Evolutionary conservation across 2,888 invertebrate genomes (phyloP), one percentile per base, ranked within the genome.

Genomic region (Sussaba pulchella): DNA sequence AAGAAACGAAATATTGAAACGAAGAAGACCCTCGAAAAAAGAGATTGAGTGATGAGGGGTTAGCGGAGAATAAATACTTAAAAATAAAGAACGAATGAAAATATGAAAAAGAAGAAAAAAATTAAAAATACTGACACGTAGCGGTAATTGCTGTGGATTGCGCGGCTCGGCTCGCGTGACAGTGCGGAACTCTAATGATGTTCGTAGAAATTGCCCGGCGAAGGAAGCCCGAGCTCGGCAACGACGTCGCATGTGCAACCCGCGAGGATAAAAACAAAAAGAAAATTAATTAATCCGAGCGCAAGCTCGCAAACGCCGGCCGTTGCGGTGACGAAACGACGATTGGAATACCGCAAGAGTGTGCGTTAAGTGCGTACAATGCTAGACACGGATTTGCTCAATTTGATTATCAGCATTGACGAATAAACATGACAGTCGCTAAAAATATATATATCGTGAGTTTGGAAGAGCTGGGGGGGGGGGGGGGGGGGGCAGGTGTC

Each of bases 131-230:
- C 12, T 31, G n/a, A 54, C 19, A n/a, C 66, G 57, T 59, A 45
- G 19, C 70, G 63, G 70, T 76, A 76, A 76, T 76, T 76, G 76
- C 76, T 70, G 70, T 61, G 70, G 12, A 69, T 54, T 14, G 69
- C 69, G 67, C 75, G 74, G 54, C 39, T 52, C 39, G 61, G 47
- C 21, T 52, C 26, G 64, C 64, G 63, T 73, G 73, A 73, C 64
- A 50, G 70, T 76, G 76, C 63, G 70, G 17, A 31, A 64, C 76
- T 70, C 39, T 70, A 76, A 76, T 76, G 76, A 76, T 41, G 69
- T 21, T 59, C 76, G 43, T 57, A 19, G 70, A 70, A 57, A 2
- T 59, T 26, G 41, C 70, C 41, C 17, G n/a, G 63, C 19, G 39
- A 6, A 19, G 10, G 12, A 39, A 19, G 39, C 17, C 4, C 59